These are phyloP conservation scores for Heliconius hortense DNA, from an alignment of 2,888 invertebrate genomes.

Conservation along the genomic window DNA sequence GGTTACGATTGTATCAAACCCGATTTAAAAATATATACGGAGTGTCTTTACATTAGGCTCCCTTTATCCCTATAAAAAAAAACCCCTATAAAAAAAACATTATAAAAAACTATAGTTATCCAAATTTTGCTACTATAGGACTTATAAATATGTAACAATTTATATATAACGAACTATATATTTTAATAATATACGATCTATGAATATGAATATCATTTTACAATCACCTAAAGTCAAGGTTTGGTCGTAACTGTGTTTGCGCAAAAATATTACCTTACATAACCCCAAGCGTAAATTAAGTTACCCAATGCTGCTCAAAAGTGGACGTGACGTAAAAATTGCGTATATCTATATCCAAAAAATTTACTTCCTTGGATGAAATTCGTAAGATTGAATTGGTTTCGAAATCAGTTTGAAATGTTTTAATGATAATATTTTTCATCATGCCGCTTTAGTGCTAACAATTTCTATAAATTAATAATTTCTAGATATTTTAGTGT, in stretches of 20 bases:
- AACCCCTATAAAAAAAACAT: too few species aligned
- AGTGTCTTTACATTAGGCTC: too few species aligned
- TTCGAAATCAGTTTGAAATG: neutral
- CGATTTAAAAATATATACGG: too few species aligned
- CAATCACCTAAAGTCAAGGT: constrained; percentile 24
- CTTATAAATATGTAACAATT: neutral
- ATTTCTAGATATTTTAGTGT: too few species aligned
- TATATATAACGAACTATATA: neutral
- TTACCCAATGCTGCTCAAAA: constrained; percentile 32
- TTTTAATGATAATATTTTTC: too few species aligned
- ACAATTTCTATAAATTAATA: too few species aligned
- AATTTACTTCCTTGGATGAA: constrained; percentile 26
- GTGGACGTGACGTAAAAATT: constrained; percentile 30
- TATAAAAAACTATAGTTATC: too few species aligned
- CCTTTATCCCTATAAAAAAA: too few species aligned
- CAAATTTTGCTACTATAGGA: neutral
- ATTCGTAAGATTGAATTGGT: constrained; percentile 21
- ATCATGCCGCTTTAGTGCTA: too few species aligned
- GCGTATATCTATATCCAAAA: constrained; percentile 23
- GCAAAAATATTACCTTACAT: constrained; percentile 28
- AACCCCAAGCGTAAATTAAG: constrained; percentile 23
- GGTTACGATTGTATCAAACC: neutral
- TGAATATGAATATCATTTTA: constrained; percentile 4
- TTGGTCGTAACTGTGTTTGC: constrained; percentile 16
- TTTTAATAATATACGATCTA: constrained; percentile 10